A percentile compares a stretch with the other conserved stretches of the same genome.
These are phyloP conservation scores for Sesia apiformis DNA, from an alignment of 2,888 invertebrate species.

Conservation along the genomic window DNA sequence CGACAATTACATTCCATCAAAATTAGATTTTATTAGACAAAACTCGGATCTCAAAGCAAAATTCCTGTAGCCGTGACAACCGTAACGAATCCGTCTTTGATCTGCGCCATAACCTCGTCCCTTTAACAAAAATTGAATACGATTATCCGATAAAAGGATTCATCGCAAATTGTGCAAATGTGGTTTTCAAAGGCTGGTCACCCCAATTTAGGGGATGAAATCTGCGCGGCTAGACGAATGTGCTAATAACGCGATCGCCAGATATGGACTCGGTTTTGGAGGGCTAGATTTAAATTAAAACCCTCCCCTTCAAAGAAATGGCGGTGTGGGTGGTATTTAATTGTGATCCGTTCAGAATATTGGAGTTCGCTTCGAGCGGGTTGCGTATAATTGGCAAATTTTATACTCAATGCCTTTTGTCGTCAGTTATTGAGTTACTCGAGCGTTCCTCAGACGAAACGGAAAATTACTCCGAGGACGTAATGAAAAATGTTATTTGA, in stretches of 20 bases:
- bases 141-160: constrained; percentile 27
- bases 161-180: constrained; percentile 27
- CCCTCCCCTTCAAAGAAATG: constrained; percentile 52
- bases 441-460: constrained; percentile 17
- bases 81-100: constrained; percentile 23
- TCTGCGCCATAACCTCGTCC: constrained; percentile 15
- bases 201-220: constrained; percentile 10
- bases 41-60: constrained; percentile 20
- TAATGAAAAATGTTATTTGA: not conserved
- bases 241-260: constrained; percentile 17
- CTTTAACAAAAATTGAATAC: constrained; percentile 22
- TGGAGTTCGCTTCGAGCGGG: constrained; percentile 31
- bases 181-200: constrained; percentile 30
- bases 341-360: constrained; percentile 52
- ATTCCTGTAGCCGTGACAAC: constrained; percentile 20
- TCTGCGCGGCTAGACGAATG: constrained; percentile 24
- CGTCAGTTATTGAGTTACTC: constrained; percentile 38
- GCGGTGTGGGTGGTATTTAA: constrained; percentile 41
- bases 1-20: constrained; percentile 17
- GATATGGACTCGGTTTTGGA: constrained; percentile 8
- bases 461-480: not conserved
- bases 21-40: constrained; percentile 26
- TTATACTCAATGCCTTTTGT: constrained; percentile 55
- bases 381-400: constrained; percentile 54
- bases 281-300: constrained; percentile 61